Base-by-base conservation (phyloP, 2,888 invertebrate genomes). In the Mythimna albipuncta region DNA sequence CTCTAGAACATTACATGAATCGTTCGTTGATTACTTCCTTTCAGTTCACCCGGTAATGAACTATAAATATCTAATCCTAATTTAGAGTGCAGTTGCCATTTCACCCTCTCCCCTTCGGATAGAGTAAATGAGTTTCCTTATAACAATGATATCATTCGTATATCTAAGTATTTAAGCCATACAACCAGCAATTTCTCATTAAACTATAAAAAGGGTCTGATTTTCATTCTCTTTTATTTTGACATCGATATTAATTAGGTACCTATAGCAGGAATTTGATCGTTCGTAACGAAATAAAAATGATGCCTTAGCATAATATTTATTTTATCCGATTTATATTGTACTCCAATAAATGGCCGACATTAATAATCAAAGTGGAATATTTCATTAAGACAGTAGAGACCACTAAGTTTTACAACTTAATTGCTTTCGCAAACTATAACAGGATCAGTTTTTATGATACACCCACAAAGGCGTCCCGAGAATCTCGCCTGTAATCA, bases 341-440 rank as follows among this genome's bases (percentile, higher is more conserved):
- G 88, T 89, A 84, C 85, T 77, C 81, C 90, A 93, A 93, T 93
- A 94, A 93, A 94, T 89, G 90, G 82, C 89, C 89, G 89, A 90
- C 92, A 92, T 93, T 93, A 93, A 94, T 93, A 93, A 94, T 92
- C 91, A 91, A 90, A 91, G 91, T 90, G 90, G 92, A 93, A 94
- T 94, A 94, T 95, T 95, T 94, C 93, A 94, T 95, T 94, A 93
- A 92, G 92, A 92, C 92, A 91, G 92, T 89, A 88, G 91, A 91
- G 91, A 90, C 91, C 91, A 92, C 92, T 93, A 92, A 94, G 91
- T 93, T 96, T 96, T 94, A 96, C 93, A 93, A 92, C 95, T 93
- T 96, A 95, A 96, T 96, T 93, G 93, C 92, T 90, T 91, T 94
- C 90, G 95, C 94, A 94, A 95, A 95, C 93, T 94, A 94, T 94